These are phyloP conservation scores for Picus viridis DNA, from an alignment of 2,797 vertebrate genomes.

Conservation along the genomic window DNA sequence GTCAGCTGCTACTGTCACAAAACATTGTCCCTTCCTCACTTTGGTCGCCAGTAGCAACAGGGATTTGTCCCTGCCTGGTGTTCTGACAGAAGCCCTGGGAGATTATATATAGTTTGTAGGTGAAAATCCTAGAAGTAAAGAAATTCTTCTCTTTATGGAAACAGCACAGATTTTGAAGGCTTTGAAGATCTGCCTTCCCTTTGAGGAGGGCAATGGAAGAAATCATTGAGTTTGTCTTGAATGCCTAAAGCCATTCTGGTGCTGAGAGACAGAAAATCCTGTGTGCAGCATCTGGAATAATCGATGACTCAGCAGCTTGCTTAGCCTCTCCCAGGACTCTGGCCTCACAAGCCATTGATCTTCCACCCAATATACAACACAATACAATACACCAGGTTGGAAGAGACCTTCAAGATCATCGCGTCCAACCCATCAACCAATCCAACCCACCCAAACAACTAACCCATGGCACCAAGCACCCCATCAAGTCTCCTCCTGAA, in stretches of 20 bases:
- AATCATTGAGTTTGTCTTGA: not conserved
- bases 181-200: not conserved
- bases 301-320: not conserved
- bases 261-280: not conserved
- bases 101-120: not conserved
- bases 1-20: not conserved
- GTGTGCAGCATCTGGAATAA: not conserved
- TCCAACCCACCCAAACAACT: no score
- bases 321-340: not conserved
- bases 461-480: no score
- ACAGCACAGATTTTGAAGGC: not conserved
- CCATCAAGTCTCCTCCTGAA: no score
- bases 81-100: conserved; percentile 9
- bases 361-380: not conserved
- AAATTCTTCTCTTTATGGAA: not conserved
- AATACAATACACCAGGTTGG: no score
- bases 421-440: no score
- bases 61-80: not conserved
- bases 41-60: conserved; percentile 13
- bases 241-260: not conserved
- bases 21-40: not conserved
- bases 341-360: not conserved
- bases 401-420: no score
- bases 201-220: not conserved
- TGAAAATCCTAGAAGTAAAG: not conserved